Conservation (phyloP, 2,888 invertebrate species). For the Aphrophora alni region DNA sequence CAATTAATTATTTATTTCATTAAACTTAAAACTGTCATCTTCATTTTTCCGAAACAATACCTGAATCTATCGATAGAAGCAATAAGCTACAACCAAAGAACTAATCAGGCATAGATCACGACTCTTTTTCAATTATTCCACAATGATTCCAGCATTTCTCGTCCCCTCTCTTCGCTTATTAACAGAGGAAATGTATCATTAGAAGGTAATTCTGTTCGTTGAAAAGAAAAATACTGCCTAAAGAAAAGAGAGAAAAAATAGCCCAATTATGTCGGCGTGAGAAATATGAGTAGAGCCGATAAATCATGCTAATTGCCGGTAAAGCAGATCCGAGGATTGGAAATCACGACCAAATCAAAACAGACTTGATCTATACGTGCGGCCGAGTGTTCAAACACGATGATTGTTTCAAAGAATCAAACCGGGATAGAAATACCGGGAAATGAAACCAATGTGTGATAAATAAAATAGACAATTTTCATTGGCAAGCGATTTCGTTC, state of each 20-base stretch:
- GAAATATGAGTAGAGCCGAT: slow-evolving; percentile 2
- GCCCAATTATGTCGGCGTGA: slow-evolving; percentile 23
- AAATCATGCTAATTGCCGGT: slow-evolving; percentile 22
- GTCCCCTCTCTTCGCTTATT: slow-evolving; percentile 28
- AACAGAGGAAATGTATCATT: slow-evolving; percentile 36
- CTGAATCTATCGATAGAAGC: no score
- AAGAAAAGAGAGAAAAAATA: background rate
- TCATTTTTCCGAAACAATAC: no score
- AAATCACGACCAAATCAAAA: background rate
- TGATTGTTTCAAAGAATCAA: no score
- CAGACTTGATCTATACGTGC: background rate
- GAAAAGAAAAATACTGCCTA: slow-evolving; percentile 21
- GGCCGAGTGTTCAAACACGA: background rate
- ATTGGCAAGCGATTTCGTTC: no score
- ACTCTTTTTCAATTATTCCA: slow-evolving; percentile 12
- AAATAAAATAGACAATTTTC: no score
- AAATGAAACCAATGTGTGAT: no score
- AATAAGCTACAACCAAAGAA: background rate
- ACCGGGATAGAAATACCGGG: no score
- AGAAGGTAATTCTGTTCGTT: slow-evolving; percentile 15
- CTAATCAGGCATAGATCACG: background rate
- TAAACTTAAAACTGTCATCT: no score
- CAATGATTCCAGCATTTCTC: background rate
- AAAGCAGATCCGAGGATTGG: background rate
- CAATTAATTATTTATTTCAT: no score